phyloP scores from a whole-genome alignment of 1,140 invertebrate genomes.

The Temnothorax nylanderi region DNA sequence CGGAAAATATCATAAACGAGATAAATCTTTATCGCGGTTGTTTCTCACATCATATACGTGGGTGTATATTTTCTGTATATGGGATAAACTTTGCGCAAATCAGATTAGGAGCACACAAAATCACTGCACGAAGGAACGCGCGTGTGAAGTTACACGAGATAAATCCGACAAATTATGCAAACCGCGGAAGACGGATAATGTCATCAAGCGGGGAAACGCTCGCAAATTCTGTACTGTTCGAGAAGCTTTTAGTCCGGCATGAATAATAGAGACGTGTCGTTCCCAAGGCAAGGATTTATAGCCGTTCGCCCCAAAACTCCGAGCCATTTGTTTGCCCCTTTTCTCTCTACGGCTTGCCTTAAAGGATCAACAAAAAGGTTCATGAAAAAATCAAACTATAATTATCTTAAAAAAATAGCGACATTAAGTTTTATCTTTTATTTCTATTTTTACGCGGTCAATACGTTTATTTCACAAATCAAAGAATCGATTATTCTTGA shows the following conservation, averaged over 20 bases:
- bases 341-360: neutral
- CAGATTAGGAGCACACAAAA: slow-evolving; percentile 24
- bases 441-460: neutral
- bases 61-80: neutral
- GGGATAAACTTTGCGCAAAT: slow-evolving; percentile 24
- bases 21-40: neutral
- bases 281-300: slow-evolving; percentile 60
- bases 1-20: neutral
- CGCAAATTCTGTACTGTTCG: slow-evolving; percentile 40
- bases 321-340: slow-evolving; percentile 55
- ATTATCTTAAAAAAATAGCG: neutral
- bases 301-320: slow-evolving; percentile 52
- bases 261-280: slow-evolving; percentile 67
- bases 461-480: neutral
- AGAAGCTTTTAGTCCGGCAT: slow-evolving; percentile 33
- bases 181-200: slow-evolving; percentile 55
- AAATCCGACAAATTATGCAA: slow-evolving; percentile 57
- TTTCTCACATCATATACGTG: neutral
- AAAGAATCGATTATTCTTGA: neutral
- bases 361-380: slow-evolving; percentile 37
- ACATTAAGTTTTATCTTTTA: neutral
- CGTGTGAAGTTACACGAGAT: slow-evolving; percentile 45
- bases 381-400: neutral
- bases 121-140: slow-evolving; percentile 29
- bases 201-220: slow-evolving; percentile 50